phyloP scores from a whole-genome alignment of 2,888 invertebrate species.

The Volucella inanis region DNA sequence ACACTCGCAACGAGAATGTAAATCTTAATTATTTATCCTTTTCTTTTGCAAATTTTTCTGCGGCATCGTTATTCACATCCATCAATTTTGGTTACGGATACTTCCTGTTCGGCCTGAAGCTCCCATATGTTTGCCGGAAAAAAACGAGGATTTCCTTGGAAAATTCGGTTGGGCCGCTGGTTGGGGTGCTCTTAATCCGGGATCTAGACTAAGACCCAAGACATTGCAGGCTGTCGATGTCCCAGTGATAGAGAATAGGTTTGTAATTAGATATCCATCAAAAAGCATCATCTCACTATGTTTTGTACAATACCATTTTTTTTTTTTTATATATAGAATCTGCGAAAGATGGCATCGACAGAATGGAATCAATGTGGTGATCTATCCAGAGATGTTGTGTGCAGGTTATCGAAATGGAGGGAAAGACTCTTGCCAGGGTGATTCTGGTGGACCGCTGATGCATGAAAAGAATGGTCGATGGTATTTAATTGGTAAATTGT shows the following conservation, averaged over 20 bases:
- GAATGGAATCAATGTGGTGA: slow-evolving; percentile 87
- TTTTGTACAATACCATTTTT: neutral
- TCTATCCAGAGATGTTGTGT: slow-evolving; percentile 97
- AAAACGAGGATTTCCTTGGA: slow-evolving; percentile 94
- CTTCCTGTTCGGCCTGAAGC: slow-evolving; percentile 83
- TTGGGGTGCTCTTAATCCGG: slow-evolving; percentile 94
- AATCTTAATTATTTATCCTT: slow-evolving; percentile 42
- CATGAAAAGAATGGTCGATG: slow-evolving; percentile 93
- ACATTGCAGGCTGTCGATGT: slow-evolving; percentile 96
- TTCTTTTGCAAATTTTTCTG: slow-evolving; percentile 7
- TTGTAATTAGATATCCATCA: slow-evolving; percentile 31
- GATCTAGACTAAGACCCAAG: slow-evolving; percentile 93
- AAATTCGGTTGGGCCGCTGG: slow-evolving; percentile 96
- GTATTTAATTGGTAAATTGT: slow-evolving; percentile 88
- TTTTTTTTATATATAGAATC: slow-evolving; percentile 79
- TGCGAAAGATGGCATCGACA: slow-evolving; percentile 87
- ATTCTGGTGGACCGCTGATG: slow-evolving; percentile 93
- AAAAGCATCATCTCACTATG: neutral
- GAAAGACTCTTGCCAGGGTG: slow-evolving; percentile 86
- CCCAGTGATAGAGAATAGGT: slow-evolving; percentile 94
- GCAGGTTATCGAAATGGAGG: slow-evolving; percentile 95
- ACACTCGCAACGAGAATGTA: neutral
- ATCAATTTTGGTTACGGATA: slow-evolving; percentile 2
- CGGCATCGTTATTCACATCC: neutral
- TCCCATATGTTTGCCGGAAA: slow-evolving; percentile 95